Base-by-base conservation (phyloP, 2,888 invertebrate species). In the Helicoverpa assulta region DNA sequence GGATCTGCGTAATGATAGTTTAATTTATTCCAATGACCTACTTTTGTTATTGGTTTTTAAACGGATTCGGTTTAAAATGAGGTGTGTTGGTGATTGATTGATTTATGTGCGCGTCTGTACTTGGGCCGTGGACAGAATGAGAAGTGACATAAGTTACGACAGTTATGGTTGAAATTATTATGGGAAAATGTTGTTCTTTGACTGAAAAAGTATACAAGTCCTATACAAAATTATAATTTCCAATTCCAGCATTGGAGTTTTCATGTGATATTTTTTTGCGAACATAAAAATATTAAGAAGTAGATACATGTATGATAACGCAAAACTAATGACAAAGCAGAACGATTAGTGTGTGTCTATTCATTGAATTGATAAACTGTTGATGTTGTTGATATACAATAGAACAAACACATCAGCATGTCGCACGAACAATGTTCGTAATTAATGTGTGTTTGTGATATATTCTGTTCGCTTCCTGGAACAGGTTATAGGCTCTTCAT, bases 11-110 rank as follows among this genome's bases (percentile, higher is more conserved):
- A 70, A 77, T 77, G 63, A 63, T 74, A 67, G 79, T 78, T 75
- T 78, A 78, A 75, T 78, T 75, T 78, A 78, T 75, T 75, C 59
- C 50, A 54, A 67, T 63, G 67, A 73, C 79, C 74, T 54, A 73
- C 43, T 78, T 78, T 26, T 40, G 16, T 62, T 73, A 78, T 73
- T 73, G 58, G 52, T 62, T 73, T 66, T 72, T 78, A 60, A 72
- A 78, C 52, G 59, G 64, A 53, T 55, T 73, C 33, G 77, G 77
- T n/a, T 56, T 52, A 37, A 59, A 64, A 77, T 73, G 57, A 43
- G 43, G 14, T 19, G 6, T 33, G 21, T 7, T 40, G 58, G 29
- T 43, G 29, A 55, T 21, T 21, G 19, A 18, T 43, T 16, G 56
- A 10, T 57, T 21, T 37, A 14, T 57, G 12, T 21, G 6, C 10